A percentile compares a stretch with the other conserved stretches of the same genome.
Evolutionary conservation across 1,140 invertebrate species (phyloP).

Genomic region (Drosophila kanapiae): DNA sequence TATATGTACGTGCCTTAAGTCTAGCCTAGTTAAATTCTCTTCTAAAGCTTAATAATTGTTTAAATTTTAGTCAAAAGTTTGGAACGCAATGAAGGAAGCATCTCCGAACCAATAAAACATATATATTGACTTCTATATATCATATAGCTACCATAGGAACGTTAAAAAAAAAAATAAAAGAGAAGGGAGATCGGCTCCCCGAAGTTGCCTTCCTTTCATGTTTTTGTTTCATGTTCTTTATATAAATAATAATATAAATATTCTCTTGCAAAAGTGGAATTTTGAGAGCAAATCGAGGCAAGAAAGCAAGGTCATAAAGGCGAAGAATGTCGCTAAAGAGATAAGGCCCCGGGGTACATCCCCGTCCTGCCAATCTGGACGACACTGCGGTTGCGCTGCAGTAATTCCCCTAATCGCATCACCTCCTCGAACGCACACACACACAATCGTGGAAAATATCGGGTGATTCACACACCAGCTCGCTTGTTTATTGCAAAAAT

Average conservation of each 20-base stretch:
- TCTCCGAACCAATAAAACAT: too few species aligned
- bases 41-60: too few species aligned
- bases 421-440: conserved; percentile 6
- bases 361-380: conserved; percentile 28
- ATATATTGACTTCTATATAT: too few species aligned
- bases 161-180: too few species aligned
- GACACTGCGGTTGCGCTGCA: conserved; percentile 9
- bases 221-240: too few species aligned
- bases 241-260: background rate
- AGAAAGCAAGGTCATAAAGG: conserved; percentile 15
- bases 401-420: conserved; percentile 41
- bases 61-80: too few species aligned
- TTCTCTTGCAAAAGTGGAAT: background rate
- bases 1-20: too few species aligned
- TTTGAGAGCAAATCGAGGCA: background rate
- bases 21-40: too few species aligned
- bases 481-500: background rate
- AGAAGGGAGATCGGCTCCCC: too few species aligned
- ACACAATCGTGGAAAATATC: background rate
- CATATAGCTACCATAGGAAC: too few species aligned
- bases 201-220: too few species aligned
- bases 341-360: conserved; percentile 29
- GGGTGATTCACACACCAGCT: conserved; percentile 44
- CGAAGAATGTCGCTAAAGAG: conserved; percentile 40
- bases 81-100: too few species aligned